phyloP scores from a whole-genome alignment of 2,888 invertebrate species.

The Macrophya annulata region DNA sequence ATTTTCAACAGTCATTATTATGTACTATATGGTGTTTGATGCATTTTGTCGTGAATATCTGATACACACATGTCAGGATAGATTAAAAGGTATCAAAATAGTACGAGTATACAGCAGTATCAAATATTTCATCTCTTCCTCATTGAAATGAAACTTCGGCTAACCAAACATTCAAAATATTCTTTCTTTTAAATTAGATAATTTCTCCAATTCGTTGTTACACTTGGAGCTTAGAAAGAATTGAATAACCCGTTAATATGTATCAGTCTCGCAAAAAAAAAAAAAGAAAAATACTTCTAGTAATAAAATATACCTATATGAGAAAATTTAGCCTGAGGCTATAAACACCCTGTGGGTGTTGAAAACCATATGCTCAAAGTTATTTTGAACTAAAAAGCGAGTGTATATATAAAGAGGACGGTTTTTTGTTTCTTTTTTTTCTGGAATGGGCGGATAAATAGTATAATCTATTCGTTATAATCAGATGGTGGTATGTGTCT shows the following conservation, averaged over 20 bases:
- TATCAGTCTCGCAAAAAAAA: not conserved
- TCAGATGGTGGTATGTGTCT: slow-evolving; percentile 89
- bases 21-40: not conserved
- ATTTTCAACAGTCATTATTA: slow-evolving; percentile 4
- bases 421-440: slow-evolving; percentile 20
- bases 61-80: not conserved
- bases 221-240: not conserved
- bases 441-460: slow-evolving; percentile 44
- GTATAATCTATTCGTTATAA: slow-evolving; percentile 57
- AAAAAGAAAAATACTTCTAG: not conserved
- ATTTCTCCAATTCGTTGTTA: not conserved
- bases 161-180: not conserved
- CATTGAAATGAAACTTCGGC: not conserved
- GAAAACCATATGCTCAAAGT: not conserved
- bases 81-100: not conserved
- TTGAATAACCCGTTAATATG: not conserved
- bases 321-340: slow-evolving; percentile 18
- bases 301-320: not conserved
- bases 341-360: slow-evolving; percentile 5
- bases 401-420: slow-evolving; percentile 34
- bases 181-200: not conserved
- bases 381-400: slow-evolving; percentile 23
- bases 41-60: not conserved
- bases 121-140: not conserved
- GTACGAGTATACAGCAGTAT: not conserved